phyloP scores from a whole-genome alignment of 2,797 vertebrate species.

The Diplodus puntazzo region DNA sequence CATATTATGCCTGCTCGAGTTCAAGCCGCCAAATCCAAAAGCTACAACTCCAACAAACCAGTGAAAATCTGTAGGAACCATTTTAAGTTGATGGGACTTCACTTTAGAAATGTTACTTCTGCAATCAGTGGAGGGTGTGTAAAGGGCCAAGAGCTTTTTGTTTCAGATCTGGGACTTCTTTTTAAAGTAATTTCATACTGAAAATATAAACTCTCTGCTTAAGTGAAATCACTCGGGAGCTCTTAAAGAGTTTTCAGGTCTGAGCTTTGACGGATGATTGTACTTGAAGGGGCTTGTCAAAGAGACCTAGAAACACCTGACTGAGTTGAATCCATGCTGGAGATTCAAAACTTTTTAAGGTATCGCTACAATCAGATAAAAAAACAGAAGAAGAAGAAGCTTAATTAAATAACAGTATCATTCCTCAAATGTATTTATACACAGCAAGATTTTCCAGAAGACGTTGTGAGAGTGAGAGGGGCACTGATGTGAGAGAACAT shows the following conservation, averaged over 20 bases:
- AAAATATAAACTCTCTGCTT: slow-evolving; percentile 55
- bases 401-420: slow-evolving; percentile 83
- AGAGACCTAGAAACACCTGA: slow-evolving; percentile 60
- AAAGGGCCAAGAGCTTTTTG: slow-evolving; percentile 2
- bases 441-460: slow-evolving; percentile 74
- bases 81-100: not conserved
- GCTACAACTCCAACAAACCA: slow-evolving; percentile 45
- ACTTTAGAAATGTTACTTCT: not conserved
- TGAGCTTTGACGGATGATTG: slow-evolving; percentile 59
- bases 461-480: slow-evolving; percentile 54
- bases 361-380: slow-evolving; percentile 68
- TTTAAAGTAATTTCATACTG: slow-evolving; percentile 52
- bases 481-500: slow-evolving; percentile 58
- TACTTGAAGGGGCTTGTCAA: slow-evolving; percentile 52
- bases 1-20: slow-evolving; percentile 63
- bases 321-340: slow-evolving; percentile 56
- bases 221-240: slow-evolving; percentile 23
- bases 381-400: slow-evolving; percentile 49
- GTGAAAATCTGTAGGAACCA: slow-evolving; percentile 5
- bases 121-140: not conserved
- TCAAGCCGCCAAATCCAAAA: slow-evolving; percentile 39
- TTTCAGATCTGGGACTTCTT: slow-evolving; percentile 21
- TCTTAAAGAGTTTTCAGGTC: slow-evolving; percentile 30
- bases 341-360: slow-evolving; percentile 58
- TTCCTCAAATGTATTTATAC: slow-evolving; percentile 81